phyloP scores from a whole-genome alignment of 2,797 vertebrate genomes.

The Spinibarbus caldwelli region DNA sequence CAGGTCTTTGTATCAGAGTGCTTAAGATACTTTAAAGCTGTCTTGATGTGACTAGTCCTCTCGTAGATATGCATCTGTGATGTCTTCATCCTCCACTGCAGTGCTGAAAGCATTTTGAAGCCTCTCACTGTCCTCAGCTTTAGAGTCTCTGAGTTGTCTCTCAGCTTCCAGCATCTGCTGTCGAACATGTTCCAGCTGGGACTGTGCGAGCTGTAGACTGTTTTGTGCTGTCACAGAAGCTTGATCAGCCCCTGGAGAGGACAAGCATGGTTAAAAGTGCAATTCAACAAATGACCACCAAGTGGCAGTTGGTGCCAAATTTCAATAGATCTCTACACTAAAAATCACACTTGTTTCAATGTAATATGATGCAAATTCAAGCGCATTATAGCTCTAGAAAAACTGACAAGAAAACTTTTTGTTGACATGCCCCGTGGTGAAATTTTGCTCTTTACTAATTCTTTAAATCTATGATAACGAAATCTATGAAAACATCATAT shows the following conservation, averaged over 20 bases:
- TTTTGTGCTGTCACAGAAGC: slow-evolving; percentile 76
- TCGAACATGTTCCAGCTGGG: slow-evolving; percentile 78
- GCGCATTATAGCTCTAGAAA: not conserved
- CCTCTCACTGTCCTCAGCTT: slow-evolving; percentile 77
- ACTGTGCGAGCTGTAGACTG: slow-evolving; percentile 80
- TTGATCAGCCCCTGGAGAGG: slow-evolving; percentile 81
- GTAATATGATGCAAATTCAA: not conserved
- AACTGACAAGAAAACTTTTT: too few species aligned
- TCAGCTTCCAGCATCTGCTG: slow-evolving; percentile 81
- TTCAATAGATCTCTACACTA: not conserved
- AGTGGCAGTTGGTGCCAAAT: not conserved
- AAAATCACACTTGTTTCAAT: not conserved
- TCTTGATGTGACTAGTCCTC: slow-evolving; percentile 74
- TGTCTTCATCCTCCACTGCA: slow-evolving; percentile 65
- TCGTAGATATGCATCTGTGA: slow-evolving; percentile 80
- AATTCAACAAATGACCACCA: slow-evolving; percentile 1
- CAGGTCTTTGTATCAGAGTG: not conserved
- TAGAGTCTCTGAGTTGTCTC: slow-evolving; percentile 75
- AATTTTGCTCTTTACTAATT: not conserved
- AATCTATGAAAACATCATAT: too few species aligned
- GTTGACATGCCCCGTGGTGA: not conserved
- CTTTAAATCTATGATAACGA: too few species aligned
- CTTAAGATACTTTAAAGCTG: not conserved
- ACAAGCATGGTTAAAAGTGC: not conserved
- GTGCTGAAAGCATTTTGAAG: slow-evolving; percentile 47